Conservation (phyloP, 2,888 invertebrate species). For the Platycnemis pennipes region DNA sequence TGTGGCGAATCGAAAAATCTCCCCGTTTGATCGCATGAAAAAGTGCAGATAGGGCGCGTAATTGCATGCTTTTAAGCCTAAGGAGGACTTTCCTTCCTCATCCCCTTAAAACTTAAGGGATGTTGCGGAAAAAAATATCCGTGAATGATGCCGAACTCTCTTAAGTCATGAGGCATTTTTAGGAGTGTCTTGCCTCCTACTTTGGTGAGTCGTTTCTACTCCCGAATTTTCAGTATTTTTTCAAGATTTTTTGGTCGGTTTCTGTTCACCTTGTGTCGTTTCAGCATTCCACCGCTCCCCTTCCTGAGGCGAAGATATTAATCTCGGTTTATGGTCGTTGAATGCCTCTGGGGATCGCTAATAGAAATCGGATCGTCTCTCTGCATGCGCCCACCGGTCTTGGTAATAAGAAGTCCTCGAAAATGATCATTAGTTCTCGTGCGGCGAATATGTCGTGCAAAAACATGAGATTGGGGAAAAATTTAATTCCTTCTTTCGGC, state of each 20-base stretch:
- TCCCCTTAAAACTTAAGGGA: neutral
- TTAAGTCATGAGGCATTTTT: constrained; percentile 17
- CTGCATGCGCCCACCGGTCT: neutral
- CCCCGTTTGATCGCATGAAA: neutral
- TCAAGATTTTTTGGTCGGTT: too few relatives aligned
- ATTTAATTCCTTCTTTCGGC: neutral
- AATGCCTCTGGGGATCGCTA: neutral
- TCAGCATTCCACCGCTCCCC: neutral
- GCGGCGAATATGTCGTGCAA: neutral
- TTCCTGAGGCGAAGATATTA: neutral
- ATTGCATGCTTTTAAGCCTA: neutral
- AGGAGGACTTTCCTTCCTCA: neutral
- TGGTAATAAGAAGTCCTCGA: neutral
- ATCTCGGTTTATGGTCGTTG: neutral
- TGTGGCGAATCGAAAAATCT: constrained; percentile 21
- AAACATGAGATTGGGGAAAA: neutral
- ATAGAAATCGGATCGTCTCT: neutral
- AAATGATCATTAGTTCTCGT: neutral
- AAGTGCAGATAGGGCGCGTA: neutral
- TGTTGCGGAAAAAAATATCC: neutral
- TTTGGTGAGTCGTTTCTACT: constrained; percentile 6
- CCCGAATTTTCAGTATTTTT: neutral
- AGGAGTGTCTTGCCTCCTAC: neutral
- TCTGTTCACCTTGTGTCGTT: constrained; percentile 5
- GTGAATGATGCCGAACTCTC: neutral